Conservation (phyloP, 2,888 invertebrate species). For the Volucella inflata region DNA sequence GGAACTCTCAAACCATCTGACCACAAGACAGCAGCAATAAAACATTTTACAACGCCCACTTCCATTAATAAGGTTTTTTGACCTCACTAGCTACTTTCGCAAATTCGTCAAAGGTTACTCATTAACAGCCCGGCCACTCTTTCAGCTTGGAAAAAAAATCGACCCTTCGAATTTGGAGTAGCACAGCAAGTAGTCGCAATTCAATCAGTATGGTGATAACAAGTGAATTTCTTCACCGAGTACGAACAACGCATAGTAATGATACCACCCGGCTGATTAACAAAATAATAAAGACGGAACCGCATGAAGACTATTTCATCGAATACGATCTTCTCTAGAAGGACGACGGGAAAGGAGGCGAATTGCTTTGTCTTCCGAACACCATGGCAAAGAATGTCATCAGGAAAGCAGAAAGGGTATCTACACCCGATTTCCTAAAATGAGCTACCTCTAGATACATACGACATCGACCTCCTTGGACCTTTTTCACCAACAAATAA, state of each 20-base stretch:
- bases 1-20: constrained; percentile 65
- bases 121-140: neutral
- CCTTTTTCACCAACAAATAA: neutral
- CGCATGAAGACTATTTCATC: neutral
- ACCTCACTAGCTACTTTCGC: constrained; percentile 8
- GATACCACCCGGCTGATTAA: neutral
- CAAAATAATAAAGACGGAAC: neutral
- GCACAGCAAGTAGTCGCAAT: constrained; percentile 8
- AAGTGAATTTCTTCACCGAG: neutral
- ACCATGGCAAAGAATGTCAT: neutral
- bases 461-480: neutral
- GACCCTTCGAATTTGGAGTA: constrained; percentile 16
- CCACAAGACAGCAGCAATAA: constrained; percentile 72
- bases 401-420: neutral
- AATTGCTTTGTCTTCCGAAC: neutral
- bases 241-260: neutral
- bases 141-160: constrained; percentile 13
- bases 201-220: neutral
- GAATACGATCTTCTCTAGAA: neutral
- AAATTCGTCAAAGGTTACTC: constrained; percentile 55
- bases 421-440: neutral
- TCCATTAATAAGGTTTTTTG: constrained; percentile 70
- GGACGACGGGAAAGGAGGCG: neutral
- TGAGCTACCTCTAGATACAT: neutral
- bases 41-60: constrained; percentile 74